Evolutionary conservation across 2,888 invertebrate species (phyloP).

Genomic region (Cyclophora albipunctata): DNA sequence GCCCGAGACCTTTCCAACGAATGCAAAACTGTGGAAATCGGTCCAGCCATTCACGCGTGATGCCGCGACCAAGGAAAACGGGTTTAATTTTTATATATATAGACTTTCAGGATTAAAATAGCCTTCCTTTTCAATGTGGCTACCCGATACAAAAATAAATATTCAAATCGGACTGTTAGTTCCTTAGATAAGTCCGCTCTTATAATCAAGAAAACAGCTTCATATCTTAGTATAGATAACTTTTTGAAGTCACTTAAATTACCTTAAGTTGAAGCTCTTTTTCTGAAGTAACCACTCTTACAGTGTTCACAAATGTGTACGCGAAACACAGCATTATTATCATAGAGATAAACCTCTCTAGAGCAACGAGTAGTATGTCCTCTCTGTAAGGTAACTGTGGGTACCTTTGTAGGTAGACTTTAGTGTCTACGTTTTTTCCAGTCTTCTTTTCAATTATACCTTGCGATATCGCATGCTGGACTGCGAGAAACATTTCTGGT

Average conservation of each 20-base stretch:
- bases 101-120: too few species aligned
- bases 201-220: too few species aligned
- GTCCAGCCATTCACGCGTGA: too few species aligned
- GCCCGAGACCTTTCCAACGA: too few species aligned
- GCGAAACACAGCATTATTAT: conserved; percentile 89
- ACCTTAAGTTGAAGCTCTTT: conserved; percentile 86
- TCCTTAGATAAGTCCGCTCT: too few species aligned
- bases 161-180: too few species aligned
- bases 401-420: conserved; percentile 77
- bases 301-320: conserved; percentile 86
- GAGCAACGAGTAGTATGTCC: conserved; percentile 80
- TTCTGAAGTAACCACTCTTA: conserved; percentile 83
- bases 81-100: too few species aligned
- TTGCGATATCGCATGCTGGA: conserved; percentile 61
- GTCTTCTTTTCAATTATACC: conserved; percentile 58
- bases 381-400: conserved; percentile 83
- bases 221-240: too few species aligned
- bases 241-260: conserved; percentile 4
- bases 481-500: conserved; percentile 61
- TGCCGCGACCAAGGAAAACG: too few species aligned
- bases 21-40: too few species aligned
- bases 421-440: conserved; percentile 44
- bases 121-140: too few species aligned
- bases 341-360: conserved; percentile 83
- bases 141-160: too few species aligned